Conservation (phyloP, 30 jellyfish, hydroid and myxozoan genomes). For the Catostylus mosaicus region DNA sequence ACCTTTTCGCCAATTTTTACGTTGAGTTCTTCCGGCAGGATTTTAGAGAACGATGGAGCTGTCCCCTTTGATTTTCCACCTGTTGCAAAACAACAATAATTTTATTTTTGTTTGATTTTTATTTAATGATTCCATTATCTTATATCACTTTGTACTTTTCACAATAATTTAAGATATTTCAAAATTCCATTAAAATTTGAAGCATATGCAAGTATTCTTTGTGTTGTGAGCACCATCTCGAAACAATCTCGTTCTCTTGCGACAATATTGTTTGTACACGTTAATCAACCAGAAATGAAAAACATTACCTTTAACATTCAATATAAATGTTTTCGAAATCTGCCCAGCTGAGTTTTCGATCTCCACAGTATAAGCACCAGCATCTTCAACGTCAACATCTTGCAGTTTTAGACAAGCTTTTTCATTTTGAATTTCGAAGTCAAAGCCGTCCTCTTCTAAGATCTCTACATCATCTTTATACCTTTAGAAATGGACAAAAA, state of each 20-base stretch:
- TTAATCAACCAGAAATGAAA: not conserved
- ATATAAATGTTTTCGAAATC: conserved; percentile 36
- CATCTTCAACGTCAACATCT: conserved; percentile 68
- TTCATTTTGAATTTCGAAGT: conserved; percentile 22
- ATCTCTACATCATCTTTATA: conserved; percentile 64
- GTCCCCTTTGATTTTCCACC: conserved; percentile 5
- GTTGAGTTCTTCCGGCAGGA: conserved; percentile 68
- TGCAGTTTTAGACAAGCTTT: conserved; percentile 13
- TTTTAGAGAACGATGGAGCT: conserved; percentile 46
- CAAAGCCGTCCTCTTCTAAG: conserved; percentile 59
- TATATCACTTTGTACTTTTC: no score
- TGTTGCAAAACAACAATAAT: no score
- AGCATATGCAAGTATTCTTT: no score
- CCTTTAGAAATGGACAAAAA: conserved; percentile 11
- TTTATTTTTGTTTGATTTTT: no score
- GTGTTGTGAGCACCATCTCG: no score
- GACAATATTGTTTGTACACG: not conserved
- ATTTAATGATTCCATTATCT: no score
- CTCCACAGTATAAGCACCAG: conserved; percentile 85
- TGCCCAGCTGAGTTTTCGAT: conserved; percentile 72
- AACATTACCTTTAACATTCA: conserved; percentile 38
- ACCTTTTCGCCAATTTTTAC: conserved; percentile 63
- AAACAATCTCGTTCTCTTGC: no score
- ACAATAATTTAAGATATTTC: no score
- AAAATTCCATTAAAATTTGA: no score